Evolutionary conservation across 2,888 invertebrate species (phyloP).

Genomic region (Sacculina carcini): DNA sequence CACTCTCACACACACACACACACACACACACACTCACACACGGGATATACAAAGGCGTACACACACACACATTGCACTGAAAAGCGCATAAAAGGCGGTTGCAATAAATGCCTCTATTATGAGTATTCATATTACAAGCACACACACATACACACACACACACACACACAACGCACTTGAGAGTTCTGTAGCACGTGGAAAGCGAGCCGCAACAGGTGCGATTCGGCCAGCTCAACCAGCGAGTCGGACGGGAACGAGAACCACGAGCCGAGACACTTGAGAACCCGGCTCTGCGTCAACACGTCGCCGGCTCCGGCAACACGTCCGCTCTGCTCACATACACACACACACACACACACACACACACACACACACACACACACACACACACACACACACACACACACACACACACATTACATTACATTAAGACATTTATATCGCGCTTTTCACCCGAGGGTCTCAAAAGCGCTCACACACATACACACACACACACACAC

Average conservation of each 20-base stretch:
- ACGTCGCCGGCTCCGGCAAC: conserved; percentile 32
- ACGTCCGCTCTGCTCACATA: conserved; percentile 25
- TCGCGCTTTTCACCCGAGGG: too few relatives aligned
- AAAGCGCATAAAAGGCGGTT: too few relatives aligned
- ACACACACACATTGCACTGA: too few relatives aligned
- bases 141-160: background rate
- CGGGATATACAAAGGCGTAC: too few relatives aligned
- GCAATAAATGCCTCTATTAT: too few relatives aligned
- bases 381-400: background rate
- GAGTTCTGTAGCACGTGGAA: background rate
- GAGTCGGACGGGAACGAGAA: conserved; percentile 25
- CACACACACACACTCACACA: background rate
- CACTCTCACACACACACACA: background rate
- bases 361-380: background rate
- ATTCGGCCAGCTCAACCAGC: conserved; percentile 36
- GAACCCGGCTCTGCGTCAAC: conserved; percentile 40
- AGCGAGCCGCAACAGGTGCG: conserved; percentile 8
- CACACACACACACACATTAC: background rate
- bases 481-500: too few relatives aligned
- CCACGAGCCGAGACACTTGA: conserved; percentile 78
- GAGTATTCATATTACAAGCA: too few relatives aligned
- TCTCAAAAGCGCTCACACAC: too few relatives aligned
- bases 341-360: background rate
- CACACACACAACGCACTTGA: background rate
- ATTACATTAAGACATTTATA: too few relatives aligned